Conservation (phyloP, 2,888 invertebrate genomes). For the Clepsis dumicolana region DNA sequence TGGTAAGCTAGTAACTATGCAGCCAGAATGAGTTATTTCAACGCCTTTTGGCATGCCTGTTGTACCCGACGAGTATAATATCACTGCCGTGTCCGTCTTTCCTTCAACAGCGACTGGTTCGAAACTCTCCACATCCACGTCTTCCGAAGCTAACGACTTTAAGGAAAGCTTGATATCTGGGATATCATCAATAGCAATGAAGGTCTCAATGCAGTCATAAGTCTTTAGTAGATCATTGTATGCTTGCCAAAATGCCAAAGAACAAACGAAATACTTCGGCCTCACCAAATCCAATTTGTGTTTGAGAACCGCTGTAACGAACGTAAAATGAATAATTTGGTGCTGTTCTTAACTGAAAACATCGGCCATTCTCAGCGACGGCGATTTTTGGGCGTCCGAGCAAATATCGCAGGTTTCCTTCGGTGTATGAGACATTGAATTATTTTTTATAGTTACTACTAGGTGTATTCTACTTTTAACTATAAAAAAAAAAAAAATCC, state of each 20-base stretch:
- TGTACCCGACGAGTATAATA: constrained; percentile 25
- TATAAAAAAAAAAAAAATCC: no score
- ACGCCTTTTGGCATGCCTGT: constrained; percentile 29
- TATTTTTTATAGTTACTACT: no score
- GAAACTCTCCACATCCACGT: constrained; percentile 9
- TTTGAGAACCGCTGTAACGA: constrained; percentile 15
- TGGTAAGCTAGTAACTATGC: constrained; percentile 15
- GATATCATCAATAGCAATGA: constrained; percentile 4
- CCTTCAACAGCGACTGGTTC: constrained; percentile 20
- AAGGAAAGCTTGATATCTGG: constrained; percentile 7
- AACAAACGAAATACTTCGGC: constrained; percentile 21
- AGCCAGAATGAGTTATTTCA: constrained; percentile 6
- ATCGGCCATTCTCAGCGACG: no score
- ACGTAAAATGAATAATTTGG: not conserved
- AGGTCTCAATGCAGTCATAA: constrained; percentile 9
- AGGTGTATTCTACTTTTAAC: no score
- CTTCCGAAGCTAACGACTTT: not conserved
- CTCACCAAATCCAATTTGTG: constrained; percentile 26
- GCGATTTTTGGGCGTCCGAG: no score
- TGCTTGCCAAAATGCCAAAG: constrained; percentile 16
- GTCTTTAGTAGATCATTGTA: constrained; percentile 14
- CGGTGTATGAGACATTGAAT: no score
- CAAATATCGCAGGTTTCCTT: no score
- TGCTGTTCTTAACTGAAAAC: not conserved
- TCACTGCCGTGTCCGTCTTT: constrained; percentile 11